These are phyloP conservation scores for Pristionchus japonicus DNA, from an alignment of 2,888 invertebrate genomes.

Conservation along the genomic window DNA sequence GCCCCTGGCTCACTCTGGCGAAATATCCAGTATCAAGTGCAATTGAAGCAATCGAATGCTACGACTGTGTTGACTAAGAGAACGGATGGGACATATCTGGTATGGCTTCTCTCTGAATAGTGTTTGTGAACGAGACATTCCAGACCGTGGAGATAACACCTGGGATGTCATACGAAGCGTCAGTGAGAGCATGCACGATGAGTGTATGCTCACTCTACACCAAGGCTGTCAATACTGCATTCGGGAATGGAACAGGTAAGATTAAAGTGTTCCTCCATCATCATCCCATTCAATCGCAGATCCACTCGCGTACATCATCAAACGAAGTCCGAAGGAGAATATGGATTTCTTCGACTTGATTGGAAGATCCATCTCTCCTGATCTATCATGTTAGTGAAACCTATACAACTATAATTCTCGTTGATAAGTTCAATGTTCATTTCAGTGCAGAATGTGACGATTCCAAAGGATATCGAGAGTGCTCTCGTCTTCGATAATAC, in stretches of 20 bases:
- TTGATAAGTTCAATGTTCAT: too few species aligned
- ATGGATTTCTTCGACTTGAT: slow-evolving; percentile 34
- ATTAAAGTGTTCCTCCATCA: neutral
- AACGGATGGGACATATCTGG: slow-evolving; percentile 38
- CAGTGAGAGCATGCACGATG: slow-evolving; percentile 38
- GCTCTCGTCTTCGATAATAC: slow-evolving; percentile 43
- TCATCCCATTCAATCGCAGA: neutral
- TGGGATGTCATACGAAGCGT: neutral
- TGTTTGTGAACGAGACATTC: neutral
- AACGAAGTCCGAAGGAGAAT: slow-evolving; percentile 5
- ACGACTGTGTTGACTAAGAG: neutral
- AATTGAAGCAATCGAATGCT: neutral
- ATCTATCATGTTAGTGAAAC: slow-evolving; percentile 1
- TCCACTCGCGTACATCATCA: slow-evolving; percentile 23
- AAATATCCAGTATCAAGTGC: slow-evolving; percentile 33
- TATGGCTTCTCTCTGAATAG: neutral
- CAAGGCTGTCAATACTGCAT: slow-evolving; percentile 33
- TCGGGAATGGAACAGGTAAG: neutral
- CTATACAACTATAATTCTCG: too few species aligned
- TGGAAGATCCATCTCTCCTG: neutral
- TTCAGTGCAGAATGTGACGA: slow-evolving; percentile 38
- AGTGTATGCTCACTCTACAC: slow-evolving; percentile 31
- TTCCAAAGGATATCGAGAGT: slow-evolving; percentile 35
- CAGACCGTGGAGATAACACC: slow-evolving; percentile 14
- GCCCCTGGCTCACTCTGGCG: slow-evolving; percentile 45